Evolutionary conservation across 2,797 vertebrate genomes (phyloP), one percentile per base, ranked within the genome.

Genomic region (Oryzias dopingdopingensis): DNA sequence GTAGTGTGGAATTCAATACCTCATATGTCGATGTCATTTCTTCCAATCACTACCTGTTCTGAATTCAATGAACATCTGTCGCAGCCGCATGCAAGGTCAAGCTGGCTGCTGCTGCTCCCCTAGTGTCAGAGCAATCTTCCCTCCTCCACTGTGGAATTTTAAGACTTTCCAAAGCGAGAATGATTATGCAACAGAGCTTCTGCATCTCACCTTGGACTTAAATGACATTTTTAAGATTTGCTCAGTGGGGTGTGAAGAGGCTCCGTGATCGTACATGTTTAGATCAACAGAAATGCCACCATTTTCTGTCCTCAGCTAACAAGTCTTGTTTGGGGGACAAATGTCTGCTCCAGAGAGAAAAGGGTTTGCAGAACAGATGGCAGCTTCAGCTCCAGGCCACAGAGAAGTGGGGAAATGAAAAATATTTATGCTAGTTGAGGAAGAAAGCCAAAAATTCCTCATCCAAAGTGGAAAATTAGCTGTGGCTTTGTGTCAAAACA

Each of bases 1-100:
- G 74, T 82, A 45, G 74, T 76, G 58, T 75, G 75, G 70, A 83
- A 86, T 81, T 72, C 55, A 74, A 74, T 77, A 81, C 64, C 61
- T 74, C 63, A 65, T 77, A 63, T 75, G 77, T 81, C 20, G 16
- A 72, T 79, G 70, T 81, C 74, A 60, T 60, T 60, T 74, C 74
- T 71, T 72, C 67, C 70, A 79, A 52, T 50, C 6, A 18, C 65
- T 68, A 76, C 71, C 65, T 81, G 60, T 64, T 75, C 69, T 80
- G 65, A 71, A 80, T 83, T 72, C 65, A 53, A 59, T 52, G 22
- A 80, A 78, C 71, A 74, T 83, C 70, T 81, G 74, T 76, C 60
- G 52, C 46, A 15, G 59, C 59, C 63, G 22, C 70, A 74, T 65
- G 54, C 51, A 62, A 77, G 65, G 77, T 77, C 66, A 71, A 75